A percentile compares a stretch with the other conserved stretches of the same genome.
phyloP scores from a whole-genome alignment of 2,797 vertebrate species.

The Luscinia megarhynchos region DNA sequence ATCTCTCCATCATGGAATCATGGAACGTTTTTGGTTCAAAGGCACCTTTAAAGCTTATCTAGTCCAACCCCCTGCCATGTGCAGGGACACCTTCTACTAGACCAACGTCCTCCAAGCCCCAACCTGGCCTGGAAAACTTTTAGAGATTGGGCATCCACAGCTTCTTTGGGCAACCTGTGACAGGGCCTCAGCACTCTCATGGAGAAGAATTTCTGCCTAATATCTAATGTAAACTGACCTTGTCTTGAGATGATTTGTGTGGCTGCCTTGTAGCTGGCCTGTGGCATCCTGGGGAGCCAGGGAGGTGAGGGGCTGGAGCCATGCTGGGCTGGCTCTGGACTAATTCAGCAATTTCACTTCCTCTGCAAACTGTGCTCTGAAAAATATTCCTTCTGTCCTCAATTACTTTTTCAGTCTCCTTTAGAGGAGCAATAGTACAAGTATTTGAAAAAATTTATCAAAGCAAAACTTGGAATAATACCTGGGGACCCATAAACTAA shows the following conservation, averaged over 20 bases:
- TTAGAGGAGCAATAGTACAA: background rate
- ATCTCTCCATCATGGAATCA: background rate
- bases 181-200: background rate
- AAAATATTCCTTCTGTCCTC: background rate
- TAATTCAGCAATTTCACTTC: background rate
- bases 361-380: background rate
- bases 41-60: background rate
- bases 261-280: rapidly evolving
- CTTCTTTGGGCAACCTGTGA: background rate
- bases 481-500: conserved; percentile 37
- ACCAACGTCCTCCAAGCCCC: background rate
- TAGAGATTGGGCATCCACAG: too few relatives aligned
- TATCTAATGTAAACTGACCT: background rate
- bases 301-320: background rate
- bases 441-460: background rate
- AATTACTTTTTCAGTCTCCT: background rate
- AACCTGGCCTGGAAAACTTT: background rate
- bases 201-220: background rate
- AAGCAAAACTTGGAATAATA: conserved; percentile 12
- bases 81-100: background rate
- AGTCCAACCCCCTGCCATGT: background rate
- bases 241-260: background rate
- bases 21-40: background rate
- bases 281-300: rapidly evolving
- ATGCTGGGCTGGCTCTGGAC: background rate